Conservation (phyloP, 2,888 invertebrate species). For the Ptilodon capucinus region DNA sequence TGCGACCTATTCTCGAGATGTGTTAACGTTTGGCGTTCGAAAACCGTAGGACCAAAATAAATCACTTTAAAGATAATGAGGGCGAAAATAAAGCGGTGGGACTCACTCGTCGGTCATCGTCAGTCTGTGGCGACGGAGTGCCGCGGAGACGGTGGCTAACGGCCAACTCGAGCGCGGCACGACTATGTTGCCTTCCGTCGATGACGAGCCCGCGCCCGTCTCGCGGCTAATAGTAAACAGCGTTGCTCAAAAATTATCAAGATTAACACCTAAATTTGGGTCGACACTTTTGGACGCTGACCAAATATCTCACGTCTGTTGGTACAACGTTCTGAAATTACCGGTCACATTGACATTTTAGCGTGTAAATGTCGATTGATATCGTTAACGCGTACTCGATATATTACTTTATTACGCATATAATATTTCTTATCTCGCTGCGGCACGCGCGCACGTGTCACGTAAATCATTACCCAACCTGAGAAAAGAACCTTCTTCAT, state of each 20-base stretch:
- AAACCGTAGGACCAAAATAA: slow-evolving; percentile 69
- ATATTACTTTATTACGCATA: slow-evolving; percentile 11
- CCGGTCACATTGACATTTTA: slow-evolving; percentile 27
- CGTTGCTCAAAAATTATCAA: slow-evolving; percentile 44
- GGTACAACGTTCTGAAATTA: neutral
- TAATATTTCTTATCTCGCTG: slow-evolving; percentile 21
- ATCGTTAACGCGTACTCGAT: neutral
- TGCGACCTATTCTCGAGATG: slow-evolving; percentile 65
- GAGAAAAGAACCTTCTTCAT: slow-evolving; percentile 37
- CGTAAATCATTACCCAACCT: slow-evolving; percentile 35
- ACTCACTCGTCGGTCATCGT: slow-evolving; percentile 69
- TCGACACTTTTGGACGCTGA: slow-evolving; percentile 58
- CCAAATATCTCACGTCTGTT: slow-evolving; percentile 50
- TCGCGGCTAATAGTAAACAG: slow-evolving; percentile 48
- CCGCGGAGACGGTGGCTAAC: slow-evolving; percentile 55
- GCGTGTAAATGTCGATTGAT: slow-evolving; percentile 1
- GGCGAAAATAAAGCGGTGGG: slow-evolving; percentile 76
- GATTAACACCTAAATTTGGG: slow-evolving; percentile 46
- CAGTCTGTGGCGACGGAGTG: slow-evolving; percentile 64
- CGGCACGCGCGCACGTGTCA: slow-evolving; percentile 16
- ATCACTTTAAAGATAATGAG: slow-evolving; percentile 79
- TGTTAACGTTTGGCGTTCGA: slow-evolving; percentile 63
- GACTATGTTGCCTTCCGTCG: slow-evolving; percentile 47
- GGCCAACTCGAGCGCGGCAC: slow-evolving; percentile 69
- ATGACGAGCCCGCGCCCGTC: slow-evolving; percentile 39